Percentiles rank a stretch among this genome's conserved stretches.
These are phyloP conservation scores for Netelia virgata DNA, from an alignment of 2,888 invertebrate genomes.

Conservation along the genomic window DNA sequence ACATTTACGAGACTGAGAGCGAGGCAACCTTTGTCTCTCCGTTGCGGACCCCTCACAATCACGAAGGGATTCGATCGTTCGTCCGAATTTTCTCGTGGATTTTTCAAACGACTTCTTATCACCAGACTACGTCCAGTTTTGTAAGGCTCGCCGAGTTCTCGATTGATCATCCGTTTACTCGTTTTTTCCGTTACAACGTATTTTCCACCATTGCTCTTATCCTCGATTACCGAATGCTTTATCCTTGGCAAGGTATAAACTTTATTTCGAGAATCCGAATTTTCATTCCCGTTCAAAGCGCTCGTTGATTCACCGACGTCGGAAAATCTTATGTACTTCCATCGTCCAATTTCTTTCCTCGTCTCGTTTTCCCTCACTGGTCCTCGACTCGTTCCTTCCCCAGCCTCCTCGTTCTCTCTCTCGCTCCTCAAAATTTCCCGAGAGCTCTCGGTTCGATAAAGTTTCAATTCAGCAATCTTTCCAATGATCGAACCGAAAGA, in stretches of 20 bases:
- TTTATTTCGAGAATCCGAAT: neutral
- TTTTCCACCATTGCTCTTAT: conserved; percentile 57
- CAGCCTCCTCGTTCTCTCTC: neutral
- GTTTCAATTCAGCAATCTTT: conserved; percentile 59
- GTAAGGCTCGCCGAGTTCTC: conserved; percentile 61
- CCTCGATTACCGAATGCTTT: conserved; percentile 65
- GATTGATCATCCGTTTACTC: conserved; percentile 28
- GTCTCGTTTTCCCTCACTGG: neutral
- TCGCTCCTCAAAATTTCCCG: conserved; percentile 27
- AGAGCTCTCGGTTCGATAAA: conserved; percentile 56
- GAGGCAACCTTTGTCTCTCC: conserved; percentile 66
- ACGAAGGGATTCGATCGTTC: conserved; percentile 58
- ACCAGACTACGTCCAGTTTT: conserved; percentile 70
- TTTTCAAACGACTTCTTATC: conserved; percentile 74
- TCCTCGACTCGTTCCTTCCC: neutral
- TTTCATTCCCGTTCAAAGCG: neutral
- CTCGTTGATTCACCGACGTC: conserved; percentile 33
- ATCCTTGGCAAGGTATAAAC: conserved; percentile 49
- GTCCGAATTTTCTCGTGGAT: conserved; percentile 49
- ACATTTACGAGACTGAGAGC: conserved; percentile 66
- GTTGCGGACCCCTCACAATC: conserved; percentile 51
- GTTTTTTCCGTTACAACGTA: conserved; percentile 57
- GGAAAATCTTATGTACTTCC: conserved; percentile 63
- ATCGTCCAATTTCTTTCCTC: conserved; percentile 43
- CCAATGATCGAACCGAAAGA: conserved; percentile 66